These are phyloP conservation scores for Threskiornis aethiopicus DNA, from an alignment of 2,797 vertebrate genomes.

Conservation along the genomic window DNA sequence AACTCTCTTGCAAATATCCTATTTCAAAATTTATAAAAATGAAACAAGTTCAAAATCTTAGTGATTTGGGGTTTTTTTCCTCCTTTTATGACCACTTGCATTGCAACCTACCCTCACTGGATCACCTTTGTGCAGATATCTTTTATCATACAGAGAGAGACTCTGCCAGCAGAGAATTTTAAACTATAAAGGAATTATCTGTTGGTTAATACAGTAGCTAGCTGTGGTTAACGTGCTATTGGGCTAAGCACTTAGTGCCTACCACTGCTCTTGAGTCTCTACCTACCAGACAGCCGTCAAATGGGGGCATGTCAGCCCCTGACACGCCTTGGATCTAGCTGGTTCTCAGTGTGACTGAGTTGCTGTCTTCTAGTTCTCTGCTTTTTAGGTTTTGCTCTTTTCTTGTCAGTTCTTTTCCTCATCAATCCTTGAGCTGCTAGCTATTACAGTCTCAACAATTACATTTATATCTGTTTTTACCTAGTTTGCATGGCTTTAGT, in stretches of 20 bases:
- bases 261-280: neutral
- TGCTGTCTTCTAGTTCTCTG: neutral
- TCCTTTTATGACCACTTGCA: neutral
- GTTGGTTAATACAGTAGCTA: neutral
- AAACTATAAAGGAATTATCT: neutral
- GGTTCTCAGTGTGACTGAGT: neutral
- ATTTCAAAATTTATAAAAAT: neutral
- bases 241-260: neutral
- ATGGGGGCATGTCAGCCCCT: neutral
- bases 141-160: neutral
- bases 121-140: neutral
- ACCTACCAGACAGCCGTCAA: neutral
- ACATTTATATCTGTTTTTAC: neutral
- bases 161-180: neutral
- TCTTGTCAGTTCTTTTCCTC: neutral
- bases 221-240: neutral
- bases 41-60: neutral
- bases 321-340: neutral
- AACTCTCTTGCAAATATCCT: neutral
- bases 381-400: neutral
- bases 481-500: neutral
- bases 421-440: neutral
- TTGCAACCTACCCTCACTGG: neutral
- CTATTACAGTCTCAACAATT: neutral
- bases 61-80: neutral